Conservation (phyloP, 2,113 vertebrate genomes). For the Dicerorhinus sumatrensis region DNA sequence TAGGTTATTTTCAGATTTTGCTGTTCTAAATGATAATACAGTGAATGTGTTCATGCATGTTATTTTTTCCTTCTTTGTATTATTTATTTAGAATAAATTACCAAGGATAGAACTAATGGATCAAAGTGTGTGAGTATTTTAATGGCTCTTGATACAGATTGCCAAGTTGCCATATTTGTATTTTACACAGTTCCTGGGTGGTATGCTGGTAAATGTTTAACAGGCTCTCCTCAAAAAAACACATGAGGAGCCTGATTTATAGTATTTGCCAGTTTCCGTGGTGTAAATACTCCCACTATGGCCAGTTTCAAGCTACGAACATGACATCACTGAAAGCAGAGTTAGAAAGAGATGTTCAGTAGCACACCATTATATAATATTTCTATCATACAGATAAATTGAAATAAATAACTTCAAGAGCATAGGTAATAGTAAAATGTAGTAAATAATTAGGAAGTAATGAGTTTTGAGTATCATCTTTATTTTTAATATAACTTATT, state of each 20-base stretch:
- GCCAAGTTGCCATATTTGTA: neutral
- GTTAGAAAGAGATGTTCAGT: neutral
- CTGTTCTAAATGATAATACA: neutral
- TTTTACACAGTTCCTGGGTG: neutral
- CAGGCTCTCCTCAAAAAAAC: neutral
- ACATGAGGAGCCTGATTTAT: neutral
- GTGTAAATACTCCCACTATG: neutral
- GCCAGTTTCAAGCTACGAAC: neutral
- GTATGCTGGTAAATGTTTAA: neutral
- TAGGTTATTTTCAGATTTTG: constrained; percentile 26
- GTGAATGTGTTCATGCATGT: neutral
- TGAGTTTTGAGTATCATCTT: neutral
- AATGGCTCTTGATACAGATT: neutral
- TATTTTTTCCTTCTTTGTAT: constrained; percentile 23
- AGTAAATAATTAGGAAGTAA: neutral
- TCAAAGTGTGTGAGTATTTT: constrained; percentile 23
- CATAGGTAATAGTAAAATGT: neutral
- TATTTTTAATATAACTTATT: constrained; percentile 22
- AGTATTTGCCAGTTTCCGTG: neutral
- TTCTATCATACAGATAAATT: neutral
- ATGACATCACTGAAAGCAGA: neutral
- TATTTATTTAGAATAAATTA: constrained; percentile 53
- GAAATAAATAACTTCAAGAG: neutral
- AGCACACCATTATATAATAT: neutral
- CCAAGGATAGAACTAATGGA: neutral